Conservation (phyloP, 2,797 vertebrate species). For the Cephalopachus bancanus region DNA sequence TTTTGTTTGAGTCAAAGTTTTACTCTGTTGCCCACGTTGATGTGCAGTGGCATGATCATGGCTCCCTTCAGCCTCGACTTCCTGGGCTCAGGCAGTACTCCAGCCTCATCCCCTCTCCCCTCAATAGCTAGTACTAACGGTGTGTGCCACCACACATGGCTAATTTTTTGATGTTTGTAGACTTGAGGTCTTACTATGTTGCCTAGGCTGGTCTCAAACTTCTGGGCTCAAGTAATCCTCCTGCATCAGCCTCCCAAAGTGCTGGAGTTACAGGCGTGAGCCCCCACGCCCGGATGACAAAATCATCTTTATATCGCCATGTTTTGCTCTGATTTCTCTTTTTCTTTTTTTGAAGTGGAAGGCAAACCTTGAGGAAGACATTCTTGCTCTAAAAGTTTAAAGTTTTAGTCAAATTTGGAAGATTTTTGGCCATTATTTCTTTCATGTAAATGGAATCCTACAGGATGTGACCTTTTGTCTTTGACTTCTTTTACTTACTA, state of each 20-base stretch:
- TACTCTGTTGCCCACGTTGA: background rate
- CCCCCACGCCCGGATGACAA: background rate
- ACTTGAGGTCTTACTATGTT: background rate
- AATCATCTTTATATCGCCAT: background rate
- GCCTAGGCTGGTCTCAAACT: background rate
- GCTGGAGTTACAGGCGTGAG: background rate
- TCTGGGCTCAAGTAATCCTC: background rate
- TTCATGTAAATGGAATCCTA: background rate
- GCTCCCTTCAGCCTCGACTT: background rate
- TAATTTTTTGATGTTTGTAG: background rate
- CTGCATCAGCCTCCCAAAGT: background rate
- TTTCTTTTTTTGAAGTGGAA: no score
- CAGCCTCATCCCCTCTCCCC: background rate
- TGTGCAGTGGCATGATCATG: background rate
- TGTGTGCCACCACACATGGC: background rate
- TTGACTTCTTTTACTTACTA: background rate
- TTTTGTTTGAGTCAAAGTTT: background rate
- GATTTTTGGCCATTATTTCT: background rate
- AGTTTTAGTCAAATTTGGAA: background rate
- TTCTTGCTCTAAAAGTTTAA: background rate
- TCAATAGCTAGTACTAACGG: background rate
- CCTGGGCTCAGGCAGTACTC: background rate
- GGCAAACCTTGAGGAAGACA: background rate
- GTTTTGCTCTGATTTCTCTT: background rate
- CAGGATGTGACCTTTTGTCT: background rate